Percentiles rank a stretch among this genome's conserved stretches.
Evolutionary conservation across 2,113 vertebrate species (phyloP).

Genomic region (Catharus minimus): DNA sequence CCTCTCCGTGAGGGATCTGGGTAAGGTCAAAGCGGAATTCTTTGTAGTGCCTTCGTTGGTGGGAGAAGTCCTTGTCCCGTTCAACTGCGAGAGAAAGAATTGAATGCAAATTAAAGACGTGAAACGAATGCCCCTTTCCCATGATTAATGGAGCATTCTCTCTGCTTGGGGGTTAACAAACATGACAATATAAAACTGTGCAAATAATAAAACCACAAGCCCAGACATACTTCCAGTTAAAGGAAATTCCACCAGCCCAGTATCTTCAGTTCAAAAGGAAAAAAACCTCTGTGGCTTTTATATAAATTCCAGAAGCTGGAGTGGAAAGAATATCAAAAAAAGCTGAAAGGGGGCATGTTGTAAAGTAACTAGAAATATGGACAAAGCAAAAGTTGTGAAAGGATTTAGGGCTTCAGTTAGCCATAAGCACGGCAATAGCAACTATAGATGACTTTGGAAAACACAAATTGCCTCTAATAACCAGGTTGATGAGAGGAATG

Average conservation of each 20-base stretch:
- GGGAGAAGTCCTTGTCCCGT: slow-evolving; percentile 97
- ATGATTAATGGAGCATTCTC: slow-evolving; percentile 50
- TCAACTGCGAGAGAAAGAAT: slow-evolving; percentile 82
- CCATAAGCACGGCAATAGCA: neutral
- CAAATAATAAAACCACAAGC: slow-evolving; percentile 70
- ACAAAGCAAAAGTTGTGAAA: slow-evolving; percentile 40
- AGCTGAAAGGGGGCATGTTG: neutral
- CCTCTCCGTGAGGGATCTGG: slow-evolving; percentile 94
- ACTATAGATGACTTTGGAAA: neutral
- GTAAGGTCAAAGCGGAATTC: slow-evolving; percentile 98
- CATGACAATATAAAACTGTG: slow-evolving; percentile 53
- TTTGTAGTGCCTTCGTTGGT: slow-evolving; percentile 95
- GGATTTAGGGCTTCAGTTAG: slow-evolving; percentile 27
- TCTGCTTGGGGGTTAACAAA: slow-evolving; percentile 65
- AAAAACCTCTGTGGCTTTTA: slow-evolving; percentile 51
- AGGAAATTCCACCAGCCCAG: slow-evolving; percentile 69
- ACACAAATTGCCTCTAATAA: neutral
- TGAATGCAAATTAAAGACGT: slow-evolving; percentile 15
- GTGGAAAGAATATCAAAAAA: slow-evolving; percentile 62
- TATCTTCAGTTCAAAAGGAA: slow-evolving; percentile 66
- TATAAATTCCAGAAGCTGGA: slow-evolving; percentile 65
- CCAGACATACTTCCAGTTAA: slow-evolving; percentile 66
- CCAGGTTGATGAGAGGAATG: neutral
- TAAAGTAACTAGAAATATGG: slow-evolving; percentile 58
- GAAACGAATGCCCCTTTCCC: slow-evolving; percentile 24